A percentile compares a stretch with the other conserved stretches of the same genome.
Conservation (phyloP, 1,140 invertebrate genomes). For the Spodoptera litura region DNA sequence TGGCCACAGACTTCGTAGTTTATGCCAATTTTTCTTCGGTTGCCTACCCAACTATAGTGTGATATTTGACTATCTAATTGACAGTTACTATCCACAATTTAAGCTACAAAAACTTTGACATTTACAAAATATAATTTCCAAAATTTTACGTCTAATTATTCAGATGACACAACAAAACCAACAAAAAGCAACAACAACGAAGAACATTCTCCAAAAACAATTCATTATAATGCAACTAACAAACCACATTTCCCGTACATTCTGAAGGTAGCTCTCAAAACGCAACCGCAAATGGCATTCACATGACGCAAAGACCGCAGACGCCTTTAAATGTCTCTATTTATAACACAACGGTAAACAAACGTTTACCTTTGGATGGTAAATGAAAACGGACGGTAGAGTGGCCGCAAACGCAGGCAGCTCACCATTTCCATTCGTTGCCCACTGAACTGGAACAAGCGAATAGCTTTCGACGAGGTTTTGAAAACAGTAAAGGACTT, state of each 20-base stretch:
- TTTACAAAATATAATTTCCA: no score
- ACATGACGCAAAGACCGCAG: slow-evolving; percentile 30
- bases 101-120: not conserved
- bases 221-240: slow-evolving; percentile 29
- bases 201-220: not conserved
- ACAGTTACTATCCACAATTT: not conserved
- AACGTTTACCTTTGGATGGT: slow-evolving; percentile 32
- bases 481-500: slow-evolving; percentile 46
- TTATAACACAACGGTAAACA: slow-evolving; percentile 44
- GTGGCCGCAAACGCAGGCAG: slow-evolving; percentile 27
- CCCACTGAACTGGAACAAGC: slow-evolving; percentile 24
- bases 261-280: slow-evolving; percentile 23
- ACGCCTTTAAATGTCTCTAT: slow-evolving; percentile 39
- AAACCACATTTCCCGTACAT: slow-evolving; percentile 27
- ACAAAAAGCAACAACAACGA: not conserved
- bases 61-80: slow-evolving; percentile 17
- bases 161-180: no score
- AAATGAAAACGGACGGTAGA: slow-evolving; percentile 45
- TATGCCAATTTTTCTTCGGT: slow-evolving; percentile 5
- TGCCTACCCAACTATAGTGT: not conserved
- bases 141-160: no score
- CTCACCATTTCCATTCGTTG: slow-evolving; percentile 40
- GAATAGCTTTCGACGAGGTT: slow-evolving; percentile 45
- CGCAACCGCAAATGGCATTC: slow-evolving; percentile 26
- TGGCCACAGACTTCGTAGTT: not conserved